Evolutionary conservation across 92 coral and sea anemone genomes (phyloP).

Genomic region (Umimayanthus kanabou): DNA sequence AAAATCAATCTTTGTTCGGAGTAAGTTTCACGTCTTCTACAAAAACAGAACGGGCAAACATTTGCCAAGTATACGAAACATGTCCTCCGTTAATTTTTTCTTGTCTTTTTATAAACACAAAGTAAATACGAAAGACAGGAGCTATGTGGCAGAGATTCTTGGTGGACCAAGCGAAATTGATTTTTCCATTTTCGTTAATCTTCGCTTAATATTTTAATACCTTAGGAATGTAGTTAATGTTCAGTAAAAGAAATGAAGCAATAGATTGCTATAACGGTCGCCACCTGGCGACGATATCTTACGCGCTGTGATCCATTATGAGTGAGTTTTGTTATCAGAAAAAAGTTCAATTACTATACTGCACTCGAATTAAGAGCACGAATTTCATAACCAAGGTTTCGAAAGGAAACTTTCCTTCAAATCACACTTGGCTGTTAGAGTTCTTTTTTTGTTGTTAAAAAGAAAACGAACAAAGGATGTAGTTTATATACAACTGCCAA

Average conservation of each 20-base stretch:
- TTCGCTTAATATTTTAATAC: conserved; percentile 14
- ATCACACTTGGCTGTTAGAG: too few species aligned
- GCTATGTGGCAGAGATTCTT: neutral
- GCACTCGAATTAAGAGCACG: neutral
- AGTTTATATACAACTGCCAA: too few species aligned
- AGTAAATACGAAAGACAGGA: conserved; percentile 7
- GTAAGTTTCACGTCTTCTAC: neutral
- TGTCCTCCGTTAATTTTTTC: neutral
- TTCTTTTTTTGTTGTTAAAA: neutral
- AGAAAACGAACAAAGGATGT: too few species aligned
- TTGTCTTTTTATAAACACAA: neutral
- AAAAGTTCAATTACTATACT: neutral
- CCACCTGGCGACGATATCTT: neutral
- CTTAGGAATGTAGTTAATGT: conserved; percentile 31
- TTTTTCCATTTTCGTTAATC: conserved; percentile 16
- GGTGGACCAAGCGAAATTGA: neutral
- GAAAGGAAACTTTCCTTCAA: neutral
- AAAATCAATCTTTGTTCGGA: neutral
- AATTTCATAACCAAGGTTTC: neutral
- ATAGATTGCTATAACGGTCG: neutral
- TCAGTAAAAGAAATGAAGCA: conserved; percentile 4
- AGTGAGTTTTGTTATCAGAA: neutral
- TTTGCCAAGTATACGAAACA: neutral
- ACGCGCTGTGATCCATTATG: neutral
- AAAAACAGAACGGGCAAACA: neutral